Evolutionary conservation across 2,888 invertebrate species (phyloP), one percentile per base, ranked within the genome.

Genomic region (Synergus umbraculus): DNA sequence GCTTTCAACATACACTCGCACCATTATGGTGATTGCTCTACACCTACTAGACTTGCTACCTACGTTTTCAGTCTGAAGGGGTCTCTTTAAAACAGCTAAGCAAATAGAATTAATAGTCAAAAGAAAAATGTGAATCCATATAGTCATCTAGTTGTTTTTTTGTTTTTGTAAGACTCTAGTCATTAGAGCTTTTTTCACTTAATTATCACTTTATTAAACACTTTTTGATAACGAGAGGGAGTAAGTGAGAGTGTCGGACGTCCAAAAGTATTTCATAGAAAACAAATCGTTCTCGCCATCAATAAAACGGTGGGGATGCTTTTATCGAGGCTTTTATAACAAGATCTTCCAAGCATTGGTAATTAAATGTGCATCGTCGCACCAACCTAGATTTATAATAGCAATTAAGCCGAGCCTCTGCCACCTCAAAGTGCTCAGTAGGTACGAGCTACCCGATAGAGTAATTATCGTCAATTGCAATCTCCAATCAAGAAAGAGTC

Each of bases 381-480:
- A 81, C 76, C 83, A 81, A 85, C 86, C 83, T 78, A 79, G 84
- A 84, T 86, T 87, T 87, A 87, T 86, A 86, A 84, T 81, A 79
- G 83, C 78, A 85, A 87, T 87, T 83, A 84, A 85, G 76, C 66
- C 63, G 67, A 80, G 80, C 73, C 81, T 80, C 76, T 77, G 78
- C 76, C 78, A 79, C 81, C 81, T 82, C 79, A 82, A 80, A 79
- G 76, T 79, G 81, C 73, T 77, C 73, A 69, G 81, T 58, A 76
- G 79, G 82, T 82, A 54, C 5, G 49, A 54, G 29, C 73, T 73
- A 80, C 69, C 67, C 83, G 84, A 84, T 84, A 84, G 84, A 84
- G 85, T 83, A 86, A 88, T 88, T 87, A 88, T 88, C 87, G 83
- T 85, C 87, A 88, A 88, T 88, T 87, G 85, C 85, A 78, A 88